Percentiles rank a stretch among this genome's conserved stretches.
Conservation (phyloP, 2,797 vertebrate species). For the Knipowitschia caucasica region DNA sequence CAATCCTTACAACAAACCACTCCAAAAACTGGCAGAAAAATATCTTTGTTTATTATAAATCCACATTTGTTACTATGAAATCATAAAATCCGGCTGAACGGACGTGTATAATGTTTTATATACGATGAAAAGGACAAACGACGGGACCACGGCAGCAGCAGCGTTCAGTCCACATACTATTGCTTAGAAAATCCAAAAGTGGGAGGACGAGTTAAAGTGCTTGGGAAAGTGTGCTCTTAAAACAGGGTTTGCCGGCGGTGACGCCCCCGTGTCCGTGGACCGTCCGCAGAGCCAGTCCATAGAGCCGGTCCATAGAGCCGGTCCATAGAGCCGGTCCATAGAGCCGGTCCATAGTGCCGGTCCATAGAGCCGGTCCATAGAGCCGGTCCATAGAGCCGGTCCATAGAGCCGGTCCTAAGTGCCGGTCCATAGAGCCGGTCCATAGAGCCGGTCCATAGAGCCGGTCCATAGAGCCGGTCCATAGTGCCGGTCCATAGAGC, state of each 20-base stretch:
- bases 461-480: conserved; percentile 23
- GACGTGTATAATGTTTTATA: conserved; percentile 36
- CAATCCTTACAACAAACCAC: neutral
- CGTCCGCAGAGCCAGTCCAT: conserved; percentile 20
- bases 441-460: conserved; percentile 26
- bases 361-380: conserved; percentile 28
- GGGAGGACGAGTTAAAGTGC: conserved; percentile 56
- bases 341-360: conserved; percentile 20
- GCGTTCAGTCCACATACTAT: conserved; percentile 44
- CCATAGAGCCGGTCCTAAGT: conserved; percentile 22
- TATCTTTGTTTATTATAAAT: conserved; percentile 76
- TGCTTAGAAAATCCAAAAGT: conserved; percentile 25
- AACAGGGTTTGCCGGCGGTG: conserved; percentile 14
- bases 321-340: too few relatives aligned
- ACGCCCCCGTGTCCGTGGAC: conserved; percentile 23
- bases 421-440: conserved; percentile 24
- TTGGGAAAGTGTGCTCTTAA: conserved; percentile 41
- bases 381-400: conserved; percentile 24
- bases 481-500: conserved; percentile 25
- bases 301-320: too few relatives aligned
- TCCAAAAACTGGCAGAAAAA: conserved; percentile 57
- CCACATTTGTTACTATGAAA: conserved; percentile 75
- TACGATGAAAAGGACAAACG: neutral
- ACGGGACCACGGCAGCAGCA: neutral
- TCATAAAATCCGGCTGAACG: conserved; percentile 63